phyloP scores from a whole-genome alignment of 2,113 vertebrate species.

The Catharus minimus region DNA sequence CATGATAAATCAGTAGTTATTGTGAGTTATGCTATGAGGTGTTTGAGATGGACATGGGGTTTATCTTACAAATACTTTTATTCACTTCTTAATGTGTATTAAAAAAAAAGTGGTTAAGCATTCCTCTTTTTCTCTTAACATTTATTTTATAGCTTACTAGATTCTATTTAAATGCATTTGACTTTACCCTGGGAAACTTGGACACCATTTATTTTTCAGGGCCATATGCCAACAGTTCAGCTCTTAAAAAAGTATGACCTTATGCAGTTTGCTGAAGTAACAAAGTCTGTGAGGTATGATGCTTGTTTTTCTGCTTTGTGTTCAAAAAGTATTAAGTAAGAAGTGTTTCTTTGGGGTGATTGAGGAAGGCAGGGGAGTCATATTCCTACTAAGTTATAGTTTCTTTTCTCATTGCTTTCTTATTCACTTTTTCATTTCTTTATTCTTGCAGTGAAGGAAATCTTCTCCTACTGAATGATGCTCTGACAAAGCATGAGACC shows the following conservation, averaged over 20 bases:
- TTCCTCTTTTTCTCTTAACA: neutral
- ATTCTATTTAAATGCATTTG: neutral
- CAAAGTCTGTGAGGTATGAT: constrained; percentile 88
- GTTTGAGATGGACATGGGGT: accelerated
- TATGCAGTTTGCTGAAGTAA: constrained; percentile 95
- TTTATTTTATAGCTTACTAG: neutral
- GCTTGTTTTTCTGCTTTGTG: neutral
- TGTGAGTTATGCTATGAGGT: neutral
- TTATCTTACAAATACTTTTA: neutral
- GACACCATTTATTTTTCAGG: constrained; percentile 74
- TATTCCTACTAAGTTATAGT: neutral
- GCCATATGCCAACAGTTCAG: constrained; percentile 93
- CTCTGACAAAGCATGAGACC: constrained; percentile 89
- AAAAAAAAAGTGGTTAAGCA: neutral
- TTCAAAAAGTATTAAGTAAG: neutral
- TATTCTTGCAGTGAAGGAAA: constrained; percentile 87
- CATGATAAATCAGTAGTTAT: neutral
- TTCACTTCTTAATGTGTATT: neutral
- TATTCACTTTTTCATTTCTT: neutral
- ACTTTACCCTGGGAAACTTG: neutral
- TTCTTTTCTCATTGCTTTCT: neutral
- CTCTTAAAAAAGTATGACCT: constrained; percentile 94
- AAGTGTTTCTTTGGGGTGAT: neutral
- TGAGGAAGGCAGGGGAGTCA: neutral
- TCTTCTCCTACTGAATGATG: constrained; percentile 90